Evolutionary conservation across 2,888 invertebrate genomes (phyloP), one percentile per base, ranked within the genome.

Genomic region (Apotomis turbidana): DNA sequence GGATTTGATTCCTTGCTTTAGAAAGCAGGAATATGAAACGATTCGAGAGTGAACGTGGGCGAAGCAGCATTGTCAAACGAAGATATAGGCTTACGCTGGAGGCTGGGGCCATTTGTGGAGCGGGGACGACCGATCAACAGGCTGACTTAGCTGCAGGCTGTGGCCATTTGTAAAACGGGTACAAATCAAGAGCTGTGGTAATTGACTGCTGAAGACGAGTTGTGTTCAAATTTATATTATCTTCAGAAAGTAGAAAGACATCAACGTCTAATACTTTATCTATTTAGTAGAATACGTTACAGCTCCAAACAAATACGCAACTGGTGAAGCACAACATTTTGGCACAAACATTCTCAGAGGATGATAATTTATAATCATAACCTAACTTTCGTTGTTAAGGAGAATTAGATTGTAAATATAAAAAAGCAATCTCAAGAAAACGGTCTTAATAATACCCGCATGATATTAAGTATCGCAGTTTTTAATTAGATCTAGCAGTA

Each of bases 11-110:
- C 82, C 80, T 80, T 82, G 82, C 80, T 83, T 83, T 87, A 80
- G 85, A 87, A 85, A 88, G 86, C 80, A 77, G 78, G 83, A 83
- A 83, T 82, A 74, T 74, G 79, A 78, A 76, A 79, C 82, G 81
- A 80, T 77, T 79, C 79, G 82, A 84, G 83, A 83, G 80, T 80
- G 74, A 62, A 77, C 79, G 86, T 85, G 84, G 87, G 85, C 80
- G 83, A 75, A 74, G 81, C 80, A 82, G 80, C 81, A 82, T 81
- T 83, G 77, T 77, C 75, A 79, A 78, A 57, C 68, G 76, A 83
- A 79, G 81, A 82, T 80, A 81, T 82, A 83, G 80, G 81, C 76
- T 78, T 78, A 77, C 3, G 10, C 54, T 38, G 54, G 55, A 49
- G 63, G 51, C 59, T 15, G 59, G 38, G 61, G 62, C 54, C 46